phyloP scores from a whole-genome alignment of 2,888 invertebrate species.

The Lypha dubia region DNA sequence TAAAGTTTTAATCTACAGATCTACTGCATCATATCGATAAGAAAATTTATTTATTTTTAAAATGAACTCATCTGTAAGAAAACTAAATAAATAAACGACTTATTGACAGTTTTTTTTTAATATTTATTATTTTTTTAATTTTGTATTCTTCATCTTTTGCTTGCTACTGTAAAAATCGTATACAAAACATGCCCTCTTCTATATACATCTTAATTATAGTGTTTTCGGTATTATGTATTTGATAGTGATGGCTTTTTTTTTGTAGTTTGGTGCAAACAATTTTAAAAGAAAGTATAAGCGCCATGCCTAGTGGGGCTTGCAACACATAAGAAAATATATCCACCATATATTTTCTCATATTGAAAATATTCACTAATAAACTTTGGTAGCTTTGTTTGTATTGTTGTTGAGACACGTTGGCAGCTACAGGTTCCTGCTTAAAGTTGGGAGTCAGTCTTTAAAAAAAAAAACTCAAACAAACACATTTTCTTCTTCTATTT shows the following conservation, averaged over 20 bases:
- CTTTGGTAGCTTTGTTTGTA: constrained; percentile 27
- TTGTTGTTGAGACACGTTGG: constrained; percentile 29
- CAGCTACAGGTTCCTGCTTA: constrained; percentile 50
- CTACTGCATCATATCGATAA: too few species aligned
- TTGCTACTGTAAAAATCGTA: neutral
- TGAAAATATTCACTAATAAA: neutral
- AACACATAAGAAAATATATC: neutral
- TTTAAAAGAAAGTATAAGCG: constrained; percentile 73
- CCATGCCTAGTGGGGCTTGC: constrained; percentile 75
- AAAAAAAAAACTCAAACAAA: neutral
- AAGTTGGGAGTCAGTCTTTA: constrained; percentile 2
- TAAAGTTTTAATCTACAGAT: too few species aligned
- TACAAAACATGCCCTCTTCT: constrained; percentile 78
- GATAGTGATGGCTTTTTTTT: constrained; percentile 57
- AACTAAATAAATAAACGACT: too few species aligned
- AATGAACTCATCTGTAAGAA: too few species aligned
- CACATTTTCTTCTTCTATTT: constrained; percentile 9
- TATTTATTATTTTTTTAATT: neutral
- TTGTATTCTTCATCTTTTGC: neutral
- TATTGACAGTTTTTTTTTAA: neutral
- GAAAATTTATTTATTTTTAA: too few species aligned
- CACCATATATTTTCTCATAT: neutral
- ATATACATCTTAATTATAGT: constrained; percentile 82
- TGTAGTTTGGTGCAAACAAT: constrained; percentile 26
- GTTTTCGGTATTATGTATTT: constrained; percentile 77